These are phyloP conservation scores for Lutraria lutraria DNA, from an alignment of 2,888 invertebrate species.

Conservation along the genomic window DNA sequence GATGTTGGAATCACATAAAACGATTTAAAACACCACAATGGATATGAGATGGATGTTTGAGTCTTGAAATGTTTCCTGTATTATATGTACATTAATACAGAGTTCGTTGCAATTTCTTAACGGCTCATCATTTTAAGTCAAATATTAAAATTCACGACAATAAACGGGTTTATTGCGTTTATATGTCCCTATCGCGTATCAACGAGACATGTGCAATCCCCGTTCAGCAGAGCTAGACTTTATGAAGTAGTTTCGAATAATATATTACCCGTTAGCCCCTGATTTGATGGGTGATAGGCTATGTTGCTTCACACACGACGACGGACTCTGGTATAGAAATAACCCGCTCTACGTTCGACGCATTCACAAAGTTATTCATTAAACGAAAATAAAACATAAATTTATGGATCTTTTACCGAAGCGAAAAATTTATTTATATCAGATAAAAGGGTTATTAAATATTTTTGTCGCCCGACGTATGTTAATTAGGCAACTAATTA, in stretches of 20 bases:
- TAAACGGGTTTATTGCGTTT: neutral
- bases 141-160: neutral
- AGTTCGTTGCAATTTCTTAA: neutral
- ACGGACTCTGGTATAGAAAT: neutral
- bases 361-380: constrained; percentile 31
- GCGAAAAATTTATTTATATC: constrained; percentile 62
- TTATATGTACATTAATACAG: neutral
- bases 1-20: too few species aligned
- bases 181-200: constrained; percentile 15
- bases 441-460: constrained; percentile 58
- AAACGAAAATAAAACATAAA: constrained; percentile 45
- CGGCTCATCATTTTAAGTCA: neutral
- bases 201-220: neutral
- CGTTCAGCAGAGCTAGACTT: neutral
- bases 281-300: constrained; percentile 27
- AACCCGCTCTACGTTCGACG: neutral
- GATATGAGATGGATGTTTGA: too few species aligned
- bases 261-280: constrained; percentile 21
- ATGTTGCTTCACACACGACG: neutral
- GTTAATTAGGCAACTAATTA: constrained; percentile 56
- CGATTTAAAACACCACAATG: too few species aligned
- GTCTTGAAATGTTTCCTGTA: too few species aligned
- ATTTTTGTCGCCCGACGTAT: constrained; percentile 49
- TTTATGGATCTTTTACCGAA: constrained; percentile 46
- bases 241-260: constrained; percentile 11